Base-by-base conservation (phyloP, 1,140 invertebrate species). In the Lepidurus packardi region DNA sequence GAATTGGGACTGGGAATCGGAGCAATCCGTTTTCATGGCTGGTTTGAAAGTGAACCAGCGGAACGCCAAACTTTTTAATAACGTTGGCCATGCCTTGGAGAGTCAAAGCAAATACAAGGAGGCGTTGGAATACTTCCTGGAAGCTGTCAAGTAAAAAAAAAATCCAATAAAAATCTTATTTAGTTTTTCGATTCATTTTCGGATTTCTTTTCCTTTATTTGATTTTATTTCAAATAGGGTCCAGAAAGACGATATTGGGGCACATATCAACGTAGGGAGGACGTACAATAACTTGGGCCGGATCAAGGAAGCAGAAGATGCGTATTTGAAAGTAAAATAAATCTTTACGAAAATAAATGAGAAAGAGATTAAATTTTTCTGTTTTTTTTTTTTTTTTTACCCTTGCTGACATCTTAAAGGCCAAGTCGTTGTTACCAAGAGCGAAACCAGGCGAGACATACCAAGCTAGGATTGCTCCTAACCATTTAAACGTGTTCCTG, bases 21-120 rank as follows among this genome's bases (percentile, higher is more conserved):
- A 98, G 85, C 96, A 97, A 82, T 91, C 92, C 11, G 91, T 98
- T 82, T 98, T 97, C 84, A 93, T 93, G 88, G 93, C 95, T 11
- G 94, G 94, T 24, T 87, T 98, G 42, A 91, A 91, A 85, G 94
- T 98, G 4, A 97, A 97, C 83, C 91, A 92, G 79, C 89, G 90
- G 65, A 98, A 98, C 87, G 96, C 96, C 3, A 98, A 98, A 86
- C 87, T 98, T 2, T 98, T 95, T 86, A 98, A 98, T 86, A 98
- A 98, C 86, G 95, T 98, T 1, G 97, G 96, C 0, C 95, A 98
- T 85, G 94, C 96, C 0, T 86, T 98, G 74, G 96, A 98, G 86
- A 92, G 92, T 76, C 91, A 94, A 81, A 91, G 91, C 0, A 89
- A 90, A 41, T 96, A 92, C 83, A 87, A 89, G 34, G 94, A 97